phyloP scores from a whole-genome alignment of 2,113 vertebrate genomes.

The Gasterosteus nipponicus region DNA sequence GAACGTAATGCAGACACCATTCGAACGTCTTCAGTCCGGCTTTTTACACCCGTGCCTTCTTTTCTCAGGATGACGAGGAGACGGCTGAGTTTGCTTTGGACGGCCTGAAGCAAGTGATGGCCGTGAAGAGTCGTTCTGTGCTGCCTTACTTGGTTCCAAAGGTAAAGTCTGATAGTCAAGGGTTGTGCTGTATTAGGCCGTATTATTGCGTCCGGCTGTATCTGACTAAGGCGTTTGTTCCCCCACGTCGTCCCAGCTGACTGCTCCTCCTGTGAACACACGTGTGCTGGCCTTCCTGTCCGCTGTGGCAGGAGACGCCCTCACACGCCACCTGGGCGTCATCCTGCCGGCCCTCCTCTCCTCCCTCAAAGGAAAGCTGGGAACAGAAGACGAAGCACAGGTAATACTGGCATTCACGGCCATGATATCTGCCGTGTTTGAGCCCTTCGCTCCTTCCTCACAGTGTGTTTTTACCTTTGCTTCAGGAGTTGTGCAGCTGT shows the following conservation, averaged over 20 bases:
- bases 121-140: constrained; percentile 97
- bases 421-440: not conserved
- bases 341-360: constrained; percentile 95
- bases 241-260: constrained; percentile 81
- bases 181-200: not conserved
- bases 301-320: constrained; percentile 92
- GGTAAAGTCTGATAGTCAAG: constrained; percentile 69
- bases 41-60: not conserved
- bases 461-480: not conserved
- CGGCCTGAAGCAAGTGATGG: constrained; percentile 98
- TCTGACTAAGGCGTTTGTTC: not conserved
- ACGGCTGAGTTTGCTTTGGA: constrained; percentile 94
- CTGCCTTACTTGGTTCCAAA: constrained; percentile 97
- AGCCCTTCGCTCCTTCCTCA: not conserved
- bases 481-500: constrained; percentile 92
- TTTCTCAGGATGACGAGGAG: constrained; percentile 86
- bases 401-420: constrained; percentile 66
- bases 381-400: constrained; percentile 88
- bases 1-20: not conserved
- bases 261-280: constrained; percentile 92
- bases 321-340: constrained; percentile 94
- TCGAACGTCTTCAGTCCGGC: not conserved
- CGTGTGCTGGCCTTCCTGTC: constrained; percentile 97
- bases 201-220: not conserved
- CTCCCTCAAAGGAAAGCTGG: constrained; percentile 92